Evolutionary conservation across 2,888 invertebrate species (phyloP), one percentile per base, ranked within the genome.

Genomic region (Tortricodes alternella): DNA sequence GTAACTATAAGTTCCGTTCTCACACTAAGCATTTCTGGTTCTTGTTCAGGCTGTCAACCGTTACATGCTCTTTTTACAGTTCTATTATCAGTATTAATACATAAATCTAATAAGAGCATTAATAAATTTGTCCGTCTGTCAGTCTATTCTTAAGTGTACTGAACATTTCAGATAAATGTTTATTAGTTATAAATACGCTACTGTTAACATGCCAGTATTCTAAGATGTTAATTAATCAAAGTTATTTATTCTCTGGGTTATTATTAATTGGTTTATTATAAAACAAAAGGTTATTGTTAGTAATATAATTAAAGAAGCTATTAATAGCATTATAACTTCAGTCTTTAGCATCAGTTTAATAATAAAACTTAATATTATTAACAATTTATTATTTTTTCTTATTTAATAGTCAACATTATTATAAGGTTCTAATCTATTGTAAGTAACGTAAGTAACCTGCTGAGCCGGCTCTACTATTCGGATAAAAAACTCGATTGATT

Each of bases 71-170:
- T 9, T 11, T 19, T 24, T 41, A 44, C n/a, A 11, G 7, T 44
- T 35, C 13, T 23, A 39, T 16, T 37, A 32, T 32, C 35, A 9
- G 9, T 21, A 55, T 19, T 27, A 35, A 55, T 49, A 32, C 21
- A 41, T 27, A 41, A 48, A 41, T 55, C 55, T 55, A 21, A 55
- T 48, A 49, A 49, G 48, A 55, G 15, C 34, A 34, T n/a, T 16
- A 27, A 48, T 55, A 48, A 19, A 53, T 41, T 35, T 41, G 27
- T 43, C 51, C 32, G 34, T 55, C 35, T 24, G 55, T 43, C 53
- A 34, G 24, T 55, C 55, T 55, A 55, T 55, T 55, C 27, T 35
- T 18, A 27, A 13, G 41, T 21, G 34, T 21, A 39, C 41, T 41
- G 34, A 49, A 49, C 48, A 27, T 55, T 49, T 43, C 34, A 55